Percentiles rank a stretch among this genome's conserved stretches.
These are phyloP conservation scores for Takifugu rubripes DNA, from an alignment of 2,797 vertebrate species.

Conservation along the genomic window DNA sequence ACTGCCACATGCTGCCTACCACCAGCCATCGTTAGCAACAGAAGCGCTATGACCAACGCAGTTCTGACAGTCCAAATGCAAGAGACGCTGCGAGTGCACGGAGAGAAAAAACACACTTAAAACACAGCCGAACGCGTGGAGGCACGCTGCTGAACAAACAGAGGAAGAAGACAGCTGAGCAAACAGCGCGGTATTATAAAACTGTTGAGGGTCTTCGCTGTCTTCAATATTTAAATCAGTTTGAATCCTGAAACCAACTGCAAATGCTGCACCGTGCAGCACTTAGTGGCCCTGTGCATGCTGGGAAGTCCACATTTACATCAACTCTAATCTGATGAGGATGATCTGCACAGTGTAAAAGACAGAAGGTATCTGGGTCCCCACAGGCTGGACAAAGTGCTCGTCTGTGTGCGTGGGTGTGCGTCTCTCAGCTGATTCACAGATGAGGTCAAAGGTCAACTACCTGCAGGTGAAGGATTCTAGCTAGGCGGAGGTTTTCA, in stretches of 20 bases:
- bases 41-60: conserved; percentile 32
- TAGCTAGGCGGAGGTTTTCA: no score
- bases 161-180: conserved; percentile 6
- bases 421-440: neutral
- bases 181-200: neutral
- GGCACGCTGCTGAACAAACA: neutral
- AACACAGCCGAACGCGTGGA: neutral
- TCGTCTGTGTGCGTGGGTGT: neutral
- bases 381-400: neutral
- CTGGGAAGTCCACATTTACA: no score
- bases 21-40: conserved; percentile 77
- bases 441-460: conserved; percentile 16
- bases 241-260: neutral
- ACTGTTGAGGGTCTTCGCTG: neutral
- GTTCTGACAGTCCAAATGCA: conserved; percentile 24
- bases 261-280: no score
- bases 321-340: no score
- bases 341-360: no score
- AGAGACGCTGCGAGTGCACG: conserved; percentile 9
- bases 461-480: neutral
- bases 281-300: no score
- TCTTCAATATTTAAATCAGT: neutral
- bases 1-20: conserved; percentile 81
- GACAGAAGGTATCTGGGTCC: no score
- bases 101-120: conserved; percentile 15